phyloP scores from a whole-genome alignment of 2,888 invertebrate species.

The Drepanosiphum platanoidis region DNA sequence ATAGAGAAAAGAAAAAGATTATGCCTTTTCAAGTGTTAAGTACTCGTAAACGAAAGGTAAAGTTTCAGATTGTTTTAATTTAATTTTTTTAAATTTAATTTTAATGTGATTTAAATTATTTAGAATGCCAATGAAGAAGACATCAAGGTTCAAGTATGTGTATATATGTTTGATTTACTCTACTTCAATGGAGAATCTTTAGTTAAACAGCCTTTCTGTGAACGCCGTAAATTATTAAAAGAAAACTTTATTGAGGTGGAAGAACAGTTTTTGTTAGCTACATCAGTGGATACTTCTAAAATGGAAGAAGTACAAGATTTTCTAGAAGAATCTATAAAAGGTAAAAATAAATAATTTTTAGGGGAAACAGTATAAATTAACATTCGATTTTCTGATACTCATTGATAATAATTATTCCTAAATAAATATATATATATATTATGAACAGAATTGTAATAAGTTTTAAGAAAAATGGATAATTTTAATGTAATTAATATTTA shows the following conservation, averaged over 20 bases:
- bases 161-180: slow-evolving; percentile 95
- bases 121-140: slow-evolving; percentile 79
- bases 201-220: slow-evolving; percentile 79
- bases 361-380: no score
- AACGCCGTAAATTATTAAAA: slow-evolving; percentile 78
- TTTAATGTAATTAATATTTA: no score
- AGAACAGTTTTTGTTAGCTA: slow-evolving; percentile 91
- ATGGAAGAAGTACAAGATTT: slow-evolving; percentile 94
- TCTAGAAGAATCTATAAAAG: slow-evolving; percentile 92
- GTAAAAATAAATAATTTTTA: slow-evolving; percentile 69
- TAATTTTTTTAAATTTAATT: slow-evolving; percentile 17
- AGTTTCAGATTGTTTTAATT: background rate
- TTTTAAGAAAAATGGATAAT: no score
- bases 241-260: slow-evolving; percentile 77
- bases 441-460: no score
- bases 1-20: slow-evolving; percentile 84
- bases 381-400: no score
- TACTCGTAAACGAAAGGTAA: slow-evolving; percentile 92
- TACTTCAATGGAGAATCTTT: slow-evolving; percentile 89
- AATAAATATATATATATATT: no score
- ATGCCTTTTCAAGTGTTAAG: slow-evolving; percentile 95
- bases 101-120: slow-evolving; percentile 61
- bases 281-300: slow-evolving; percentile 80
- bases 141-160: slow-evolving; percentile 90
- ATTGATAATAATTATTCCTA: no score